A percentile compares a stretch with the other conserved stretches of the same genome.
Conservation (phyloP, 2,797 vertebrate species). For the Aulostomus chinensis region DNA sequence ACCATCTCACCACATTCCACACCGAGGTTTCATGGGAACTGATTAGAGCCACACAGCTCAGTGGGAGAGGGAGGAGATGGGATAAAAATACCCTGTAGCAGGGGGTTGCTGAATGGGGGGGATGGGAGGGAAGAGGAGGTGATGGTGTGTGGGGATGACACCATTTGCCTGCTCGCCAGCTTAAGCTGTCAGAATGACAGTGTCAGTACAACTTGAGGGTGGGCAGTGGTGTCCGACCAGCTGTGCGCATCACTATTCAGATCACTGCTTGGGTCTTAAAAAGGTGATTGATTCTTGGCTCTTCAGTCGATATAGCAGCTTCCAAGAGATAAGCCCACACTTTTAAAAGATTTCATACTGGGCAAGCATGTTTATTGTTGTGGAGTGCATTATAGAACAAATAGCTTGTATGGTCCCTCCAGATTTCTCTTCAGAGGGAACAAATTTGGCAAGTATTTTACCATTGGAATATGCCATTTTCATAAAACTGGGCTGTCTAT, state of each 20-base stretch:
- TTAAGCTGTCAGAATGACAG: slow-evolving; percentile 60
- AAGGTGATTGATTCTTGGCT: slow-evolving; percentile 13
- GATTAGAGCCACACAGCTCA: slow-evolving; percentile 57
- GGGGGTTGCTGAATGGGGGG: slow-evolving; percentile 48
- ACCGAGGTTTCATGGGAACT: slow-evolving; percentile 61
- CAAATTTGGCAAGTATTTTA: slow-evolving; percentile 1
- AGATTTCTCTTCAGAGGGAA: slow-evolving; percentile 10
- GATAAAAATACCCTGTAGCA: slow-evolving; percentile 71
- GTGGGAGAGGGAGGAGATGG: slow-evolving; percentile 54
- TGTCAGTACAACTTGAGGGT: slow-evolving; percentile 34
- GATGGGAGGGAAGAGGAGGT: slow-evolving; percentile 42
- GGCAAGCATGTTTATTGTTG: neutral
- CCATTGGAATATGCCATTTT: too few relatives aligned
- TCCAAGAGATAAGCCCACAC: slow-evolving; percentile 2
- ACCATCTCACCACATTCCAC: slow-evolving; percentile 50
- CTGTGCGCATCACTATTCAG: slow-evolving; percentile 31
- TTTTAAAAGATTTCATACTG: neutral
- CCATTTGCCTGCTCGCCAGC: slow-evolving; percentile 49
- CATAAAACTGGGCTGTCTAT: too few relatives aligned
- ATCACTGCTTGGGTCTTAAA: slow-evolving; percentile 20
- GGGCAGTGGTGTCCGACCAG: slow-evolving; percentile 31
- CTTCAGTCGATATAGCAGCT: slow-evolving; percentile 14
- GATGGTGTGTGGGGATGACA: slow-evolving; percentile 55
- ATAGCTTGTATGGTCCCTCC: neutral
- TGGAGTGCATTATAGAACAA: neutral